Base-by-base conservation (phyloP, 2,797 vertebrate genomes). In the Apodemus agrarius region DNA sequence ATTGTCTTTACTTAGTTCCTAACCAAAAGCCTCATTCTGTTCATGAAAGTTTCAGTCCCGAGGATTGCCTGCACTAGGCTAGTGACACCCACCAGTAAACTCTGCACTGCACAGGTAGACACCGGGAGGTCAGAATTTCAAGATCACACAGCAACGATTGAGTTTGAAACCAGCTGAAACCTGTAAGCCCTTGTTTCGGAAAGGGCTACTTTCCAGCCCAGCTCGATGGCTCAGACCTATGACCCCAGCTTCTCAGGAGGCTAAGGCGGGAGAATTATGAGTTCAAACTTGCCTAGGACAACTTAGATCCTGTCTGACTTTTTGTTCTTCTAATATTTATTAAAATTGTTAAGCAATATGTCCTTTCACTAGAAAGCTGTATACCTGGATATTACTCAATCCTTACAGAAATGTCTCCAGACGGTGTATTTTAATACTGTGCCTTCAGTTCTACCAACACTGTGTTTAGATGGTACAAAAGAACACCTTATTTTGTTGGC, bases 401-500 rank as follows among this genome's bases (percentile, higher is more conserved):
- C 90, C 89, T 91, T 80, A 85, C 9, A 84, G 49, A 96, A 95
- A 78, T 67, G 14, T n/a, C 43, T 92, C 82, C 59, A 93, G 16
- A 95, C 91, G 65, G 29, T 80, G 26, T 81, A 46, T 95, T 49
- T 89, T 95, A 94, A 83, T 78, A 74, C 17, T 37, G 61, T 59
- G 22, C 3, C 43, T 46, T 89, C 21, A 37, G 52, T 93, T 81
- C 76, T 94, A 69, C 67, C 43, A 92, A 90, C 91, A 95, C 40
- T 78, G 22, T 57, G 24, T 82, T 83, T n/a, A 92, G 34, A 63
- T 84, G 59, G 88, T 49, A 24, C 21, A 82, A 90, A 95, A 81
- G 6, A 90, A 52, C 29, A 90, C 67, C n/a, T 90, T 95, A 79
- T 89, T 96, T 95, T 88, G 57, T 74, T 93, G 9, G 96, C 31